phyloP scores from a whole-genome alignment of 2,113 vertebrate species.

The Ciconia boyciana region DNA sequence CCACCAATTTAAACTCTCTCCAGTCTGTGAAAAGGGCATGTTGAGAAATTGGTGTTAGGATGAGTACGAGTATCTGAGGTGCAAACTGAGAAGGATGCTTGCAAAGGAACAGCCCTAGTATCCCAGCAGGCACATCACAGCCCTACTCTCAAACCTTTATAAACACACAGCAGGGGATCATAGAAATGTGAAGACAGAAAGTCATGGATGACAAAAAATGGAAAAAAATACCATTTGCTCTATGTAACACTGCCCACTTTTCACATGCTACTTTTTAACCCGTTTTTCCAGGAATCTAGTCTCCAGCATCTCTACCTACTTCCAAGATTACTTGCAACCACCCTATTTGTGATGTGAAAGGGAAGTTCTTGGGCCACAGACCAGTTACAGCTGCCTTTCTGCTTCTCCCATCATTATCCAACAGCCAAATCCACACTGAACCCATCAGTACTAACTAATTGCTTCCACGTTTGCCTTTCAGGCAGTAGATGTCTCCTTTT shows the following conservation, averaged over 20 bases:
- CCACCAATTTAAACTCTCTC: background rate
- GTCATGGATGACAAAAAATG: background rate
- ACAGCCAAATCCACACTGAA: background rate
- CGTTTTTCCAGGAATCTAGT: background rate
- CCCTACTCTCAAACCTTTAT: background rate
- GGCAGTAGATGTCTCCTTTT: background rate
- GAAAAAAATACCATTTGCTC: background rate
- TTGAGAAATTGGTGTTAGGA: background rate
- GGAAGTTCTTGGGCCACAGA: background rate
- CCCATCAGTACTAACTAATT: background rate
- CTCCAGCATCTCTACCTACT: background rate
- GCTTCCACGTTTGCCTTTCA: slow-evolving; percentile 1
- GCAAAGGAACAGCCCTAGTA: background rate
- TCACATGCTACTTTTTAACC: background rate
- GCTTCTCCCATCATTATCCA: background rate
- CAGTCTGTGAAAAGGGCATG: background rate
- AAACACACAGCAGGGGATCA: background rate
- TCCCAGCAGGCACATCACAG: background rate
- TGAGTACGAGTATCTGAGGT: background rate
- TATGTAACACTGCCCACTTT: background rate
- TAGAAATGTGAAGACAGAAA: background rate
- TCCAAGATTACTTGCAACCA: background rate
- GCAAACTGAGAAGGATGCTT: background rate
- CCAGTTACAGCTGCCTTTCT: background rate
- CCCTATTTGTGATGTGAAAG: background rate